Conservation (phyloP, 1,140 invertebrate genomes). For the Micrasema minimum region DNA sequence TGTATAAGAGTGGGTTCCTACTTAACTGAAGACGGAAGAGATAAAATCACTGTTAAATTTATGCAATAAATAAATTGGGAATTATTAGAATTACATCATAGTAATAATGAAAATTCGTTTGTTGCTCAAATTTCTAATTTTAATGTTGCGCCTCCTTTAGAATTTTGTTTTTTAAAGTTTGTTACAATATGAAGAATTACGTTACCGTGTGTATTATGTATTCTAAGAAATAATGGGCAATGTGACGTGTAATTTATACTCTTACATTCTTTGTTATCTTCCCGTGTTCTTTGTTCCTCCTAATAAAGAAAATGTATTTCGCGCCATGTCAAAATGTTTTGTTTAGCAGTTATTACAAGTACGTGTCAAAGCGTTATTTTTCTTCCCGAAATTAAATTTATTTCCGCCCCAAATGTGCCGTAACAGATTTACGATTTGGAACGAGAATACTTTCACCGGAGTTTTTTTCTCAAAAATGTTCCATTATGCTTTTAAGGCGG, state of each 20-base stretch:
- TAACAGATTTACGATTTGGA: conserved; percentile 46
- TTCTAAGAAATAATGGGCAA: conserved; percentile 24
- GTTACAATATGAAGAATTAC: too few relatives aligned
- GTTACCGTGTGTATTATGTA: conserved; percentile 3
- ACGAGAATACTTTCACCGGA: conserved; percentile 1
- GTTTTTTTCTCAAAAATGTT: conserved; percentile 10
- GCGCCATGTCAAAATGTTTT: conserved; percentile 37
- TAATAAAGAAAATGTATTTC: conserved; percentile 40
- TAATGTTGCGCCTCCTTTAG: too few relatives aligned
- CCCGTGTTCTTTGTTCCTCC: conserved; percentile 40
- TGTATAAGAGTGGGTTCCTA: too few relatives aligned
- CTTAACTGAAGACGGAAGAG: too few relatives aligned
- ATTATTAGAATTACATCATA: too few relatives aligned
- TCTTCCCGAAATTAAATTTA: conserved; percentile 46
- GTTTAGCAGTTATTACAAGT: conserved; percentile 35
- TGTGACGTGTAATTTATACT: conserved; percentile 40
- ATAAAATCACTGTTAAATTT: too few relatives aligned
- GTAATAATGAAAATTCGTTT: too few relatives aligned
- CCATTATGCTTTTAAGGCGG: not conserved
- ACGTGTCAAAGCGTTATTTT: conserved; percentile 46
- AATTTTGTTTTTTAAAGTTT: too few relatives aligned
- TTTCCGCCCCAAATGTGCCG: conserved; percentile 30
- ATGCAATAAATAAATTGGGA: too few relatives aligned
- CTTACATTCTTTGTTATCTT: conserved; percentile 42
- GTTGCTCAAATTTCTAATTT: too few relatives aligned